A percentile compares a stretch with the other conserved stretches of the same genome.
These are phyloP conservation scores for Malurus cyaneus DNA, from an alignment of 2,113 vertebrate species.

Conservation along the genomic window DNA sequence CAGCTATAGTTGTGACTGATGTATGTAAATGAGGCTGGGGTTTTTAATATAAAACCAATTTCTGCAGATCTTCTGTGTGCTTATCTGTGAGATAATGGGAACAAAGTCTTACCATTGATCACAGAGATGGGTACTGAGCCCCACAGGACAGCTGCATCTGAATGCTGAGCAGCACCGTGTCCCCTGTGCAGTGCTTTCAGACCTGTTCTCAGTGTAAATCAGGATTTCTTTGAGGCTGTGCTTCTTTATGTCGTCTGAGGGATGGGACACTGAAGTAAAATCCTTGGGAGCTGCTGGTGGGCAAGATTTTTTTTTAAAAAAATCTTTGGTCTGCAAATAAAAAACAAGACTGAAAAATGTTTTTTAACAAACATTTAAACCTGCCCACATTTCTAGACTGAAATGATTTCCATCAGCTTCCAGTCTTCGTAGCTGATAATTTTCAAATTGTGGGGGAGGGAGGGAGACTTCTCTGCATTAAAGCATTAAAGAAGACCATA, in stretches of 20 bases:
- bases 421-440: background rate
- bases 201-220: background rate
- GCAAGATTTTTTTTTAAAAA: background rate
- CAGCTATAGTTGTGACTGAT: background rate
- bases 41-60: background rate
- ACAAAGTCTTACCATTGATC: background rate
- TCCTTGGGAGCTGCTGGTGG: background rate
- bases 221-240: background rate
- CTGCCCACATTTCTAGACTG: background rate
- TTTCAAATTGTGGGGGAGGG: background rate
- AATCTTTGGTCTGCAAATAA: background rate
- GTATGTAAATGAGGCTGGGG: background rate
- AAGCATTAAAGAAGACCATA: background rate
- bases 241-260: background rate
- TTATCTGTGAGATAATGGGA: background rate
- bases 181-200: background rate
- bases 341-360: background rate
- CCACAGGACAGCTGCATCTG: background rate
- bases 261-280: background rate
- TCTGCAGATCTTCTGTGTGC: background rate
- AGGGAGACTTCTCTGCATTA: background rate
- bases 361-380: background rate
- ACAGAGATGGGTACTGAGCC: background rate
- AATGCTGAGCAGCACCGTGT: accelerated
- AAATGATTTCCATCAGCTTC: background rate